Percentiles rank a stretch among this genome's conserved stretches.
phyloP scores from a whole-genome alignment of 2,888 invertebrate species.

The Drosophila subquinaria region DNA sequence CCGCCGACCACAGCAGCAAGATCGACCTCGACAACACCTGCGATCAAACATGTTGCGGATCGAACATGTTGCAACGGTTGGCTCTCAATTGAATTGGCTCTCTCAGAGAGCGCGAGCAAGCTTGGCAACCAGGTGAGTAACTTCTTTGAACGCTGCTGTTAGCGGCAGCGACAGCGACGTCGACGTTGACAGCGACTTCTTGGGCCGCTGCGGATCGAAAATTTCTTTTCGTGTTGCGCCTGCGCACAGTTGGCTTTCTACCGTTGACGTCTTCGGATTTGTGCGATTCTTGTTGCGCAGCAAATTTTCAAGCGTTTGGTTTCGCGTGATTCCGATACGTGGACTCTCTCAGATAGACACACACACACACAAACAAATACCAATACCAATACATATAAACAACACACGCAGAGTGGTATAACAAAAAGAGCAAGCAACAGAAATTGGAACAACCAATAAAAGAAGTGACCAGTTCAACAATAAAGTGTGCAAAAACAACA shows the following conservation, averaged over 20 bases:
- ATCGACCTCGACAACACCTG: constrained; percentile 69
- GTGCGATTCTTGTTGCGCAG: constrained; percentile 76
- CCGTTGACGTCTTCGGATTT: constrained; percentile 86
- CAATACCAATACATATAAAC: constrained; percentile 14
- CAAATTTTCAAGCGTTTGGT: constrained; percentile 46
- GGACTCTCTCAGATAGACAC: constrained; percentile 63
- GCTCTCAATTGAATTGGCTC: constrained; percentile 28
- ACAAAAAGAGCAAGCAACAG: constrained; percentile 66
- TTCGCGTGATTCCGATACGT: constrained; percentile 76
- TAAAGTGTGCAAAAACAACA: constrained; percentile 47
- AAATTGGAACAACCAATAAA: constrained; percentile 71
- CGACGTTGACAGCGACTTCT: constrained; percentile 47
- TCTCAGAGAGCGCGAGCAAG: background rate
- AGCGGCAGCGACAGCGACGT: constrained; percentile 14
- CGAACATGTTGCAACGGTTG: constrained; percentile 52
- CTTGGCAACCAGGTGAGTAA: constrained; percentile 48
- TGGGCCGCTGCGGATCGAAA: constrained; percentile 72
- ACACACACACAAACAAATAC: constrained; percentile 24
- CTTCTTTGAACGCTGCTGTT: constrained; percentile 58
- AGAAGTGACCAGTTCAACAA: constrained; percentile 49
- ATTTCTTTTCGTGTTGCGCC: constrained; percentile 85
- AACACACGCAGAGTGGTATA: constrained; percentile 58
- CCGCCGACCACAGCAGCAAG: constrained; percentile 58
- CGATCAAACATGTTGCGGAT: constrained; percentile 63
- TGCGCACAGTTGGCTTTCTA: constrained; percentile 86